These are phyloP conservation scores for Steinernema scapterisci DNA, from an alignment of 2,888 invertebrate species.

Conservation along the genomic window DNA sequence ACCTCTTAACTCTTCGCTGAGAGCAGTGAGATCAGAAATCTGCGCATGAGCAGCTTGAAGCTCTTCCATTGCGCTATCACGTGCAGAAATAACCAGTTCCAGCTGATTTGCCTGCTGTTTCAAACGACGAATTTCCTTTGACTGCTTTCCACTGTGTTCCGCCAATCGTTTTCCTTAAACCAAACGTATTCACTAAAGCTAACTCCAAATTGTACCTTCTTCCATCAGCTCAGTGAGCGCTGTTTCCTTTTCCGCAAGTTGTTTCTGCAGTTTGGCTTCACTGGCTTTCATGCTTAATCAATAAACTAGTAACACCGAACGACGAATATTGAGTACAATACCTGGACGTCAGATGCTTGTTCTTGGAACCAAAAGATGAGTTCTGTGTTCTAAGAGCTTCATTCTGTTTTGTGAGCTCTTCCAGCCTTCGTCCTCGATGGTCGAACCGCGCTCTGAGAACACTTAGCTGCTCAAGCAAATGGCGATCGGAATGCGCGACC, in stretches of 20 bases:
- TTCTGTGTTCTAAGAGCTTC: slow-evolving; percentile 47
- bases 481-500: background rate
- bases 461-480: slow-evolving; percentile 39
- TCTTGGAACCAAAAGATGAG: slow-evolving; percentile 44
- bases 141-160: slow-evolving; percentile 53
- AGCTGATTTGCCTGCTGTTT: slow-evolving; percentile 48
- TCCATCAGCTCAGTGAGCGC: slow-evolving; percentile 53
- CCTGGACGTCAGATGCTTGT: slow-evolving; percentile 47
- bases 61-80: slow-evolving; percentile 43
- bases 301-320: background rate
- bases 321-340: too few species aligned
- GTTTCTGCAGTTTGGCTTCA: slow-evolving; percentile 50
- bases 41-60: slow-evolving; percentile 36
- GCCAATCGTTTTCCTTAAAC: slow-evolving; percentile 48
- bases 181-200: background rate
- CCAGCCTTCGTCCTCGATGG: slow-evolving; percentile 49
- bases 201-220: too few species aligned
- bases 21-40: slow-evolving; percentile 30
- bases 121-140: slow-evolving; percentile 53
- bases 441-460: slow-evolving; percentile 44
- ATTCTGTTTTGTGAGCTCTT: slow-evolving; percentile 47
- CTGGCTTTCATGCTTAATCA: slow-evolving; percentile 35
- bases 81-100: slow-evolving; percentile 42
- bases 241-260: slow-evolving; percentile 51
- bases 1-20: slow-evolving; percentile 25